Conservation (phyloP, 2,888 invertebrate genomes). For the Torymus aiolomorphi region DNA sequence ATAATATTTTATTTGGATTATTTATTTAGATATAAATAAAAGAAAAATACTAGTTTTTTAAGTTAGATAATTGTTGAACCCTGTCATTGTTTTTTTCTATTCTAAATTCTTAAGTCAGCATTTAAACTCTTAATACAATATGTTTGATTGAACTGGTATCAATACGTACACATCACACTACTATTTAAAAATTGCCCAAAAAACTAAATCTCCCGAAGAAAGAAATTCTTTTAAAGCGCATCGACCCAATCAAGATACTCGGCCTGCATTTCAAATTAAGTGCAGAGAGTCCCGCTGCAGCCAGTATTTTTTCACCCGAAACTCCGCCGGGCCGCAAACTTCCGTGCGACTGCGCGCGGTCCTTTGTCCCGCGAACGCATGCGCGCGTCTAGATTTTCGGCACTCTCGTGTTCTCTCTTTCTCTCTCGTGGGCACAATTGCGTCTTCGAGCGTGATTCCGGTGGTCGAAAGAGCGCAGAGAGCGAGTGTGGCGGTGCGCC, state of each 20-base stretch:
- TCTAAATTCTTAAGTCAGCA: too few species aligned
- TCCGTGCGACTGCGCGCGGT: conserved; percentile 28
- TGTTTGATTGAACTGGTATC: too few species aligned
- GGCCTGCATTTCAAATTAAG: conserved; percentile 44
- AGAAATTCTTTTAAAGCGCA: conserved; percentile 3
- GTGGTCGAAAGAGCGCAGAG: conserved; percentile 10
- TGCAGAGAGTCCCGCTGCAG: neutral
- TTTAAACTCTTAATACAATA: too few species aligned
- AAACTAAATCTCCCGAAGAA: too few species aligned
- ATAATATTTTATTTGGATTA: too few species aligned
- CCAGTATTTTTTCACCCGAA: conserved; percentile 40
- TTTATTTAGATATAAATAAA: too few species aligned
- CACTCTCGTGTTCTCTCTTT: neutral
- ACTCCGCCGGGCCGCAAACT: conserved; percentile 30
- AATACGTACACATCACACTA: too few species aligned
- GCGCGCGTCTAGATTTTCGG: conserved; percentile 44
- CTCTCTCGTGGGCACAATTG: conserved; percentile 10
- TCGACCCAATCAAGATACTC: conserved; percentile 42
- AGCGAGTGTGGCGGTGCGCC: neutral
- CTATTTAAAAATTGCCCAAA: too few species aligned
- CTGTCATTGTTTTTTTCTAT: too few species aligned
- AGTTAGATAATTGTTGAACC: too few species aligned
- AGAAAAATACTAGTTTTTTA: too few species aligned
- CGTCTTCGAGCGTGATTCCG: conserved; percentile 51
- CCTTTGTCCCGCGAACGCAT: conserved; percentile 7